Percentiles rank a stretch among this genome's conserved stretches.
Conservation (phyloP, 1,140 invertebrate genomes). For the Anastrepha ludens region DNA sequence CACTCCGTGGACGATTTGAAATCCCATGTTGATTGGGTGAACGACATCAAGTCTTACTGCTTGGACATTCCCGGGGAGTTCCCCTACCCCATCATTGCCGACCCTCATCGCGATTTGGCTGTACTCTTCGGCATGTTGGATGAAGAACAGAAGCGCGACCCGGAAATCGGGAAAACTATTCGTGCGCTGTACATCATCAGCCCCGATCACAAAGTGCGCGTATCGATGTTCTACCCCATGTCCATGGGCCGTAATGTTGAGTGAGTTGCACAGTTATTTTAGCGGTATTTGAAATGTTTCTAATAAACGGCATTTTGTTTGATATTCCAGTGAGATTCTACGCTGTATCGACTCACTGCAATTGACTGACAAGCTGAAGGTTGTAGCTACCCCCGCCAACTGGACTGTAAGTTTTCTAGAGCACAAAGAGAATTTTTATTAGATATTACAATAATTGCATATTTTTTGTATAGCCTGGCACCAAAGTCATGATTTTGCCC, state of each 20-base stretch:
- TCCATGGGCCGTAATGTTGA: constrained; percentile 94
- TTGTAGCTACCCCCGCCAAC: constrained; percentile 90
- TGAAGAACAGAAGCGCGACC: constrained; percentile 83
- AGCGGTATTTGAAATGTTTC: not conserved
- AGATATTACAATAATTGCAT: not conserved
- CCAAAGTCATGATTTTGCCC: constrained; percentile 89
- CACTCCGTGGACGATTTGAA: constrained; percentile 89
- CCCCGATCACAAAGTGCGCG: constrained; percentile 86
- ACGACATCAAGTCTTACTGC: constrained; percentile 87
- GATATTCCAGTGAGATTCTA: constrained; percentile 87
- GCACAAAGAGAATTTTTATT: too few species aligned
- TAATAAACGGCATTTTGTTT: constrained; percentile 55
- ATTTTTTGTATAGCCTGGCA: constrained; percentile 78
- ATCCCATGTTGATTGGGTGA: constrained; percentile 87
- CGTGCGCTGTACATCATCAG: constrained; percentile 92
- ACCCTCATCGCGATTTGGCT: constrained; percentile 85
- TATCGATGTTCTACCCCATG: constrained; percentile 92
- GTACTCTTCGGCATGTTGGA: constrained; percentile 91
- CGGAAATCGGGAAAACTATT: constrained; percentile 85
- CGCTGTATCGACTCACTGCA: constrained; percentile 92
- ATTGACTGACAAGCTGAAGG: constrained; percentile 82
- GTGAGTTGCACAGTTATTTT: constrained; percentile 77
- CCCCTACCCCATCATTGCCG: constrained; percentile 92
- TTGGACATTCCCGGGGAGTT: constrained; percentile 81
- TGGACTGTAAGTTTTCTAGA: constrained; percentile 82